Percentiles rank a stretch among this genome's conserved stretches.
These are phyloP conservation scores for Lingula anatina DNA, from an alignment of 2,888 invertebrate genomes.

Conservation along the genomic window DNA sequence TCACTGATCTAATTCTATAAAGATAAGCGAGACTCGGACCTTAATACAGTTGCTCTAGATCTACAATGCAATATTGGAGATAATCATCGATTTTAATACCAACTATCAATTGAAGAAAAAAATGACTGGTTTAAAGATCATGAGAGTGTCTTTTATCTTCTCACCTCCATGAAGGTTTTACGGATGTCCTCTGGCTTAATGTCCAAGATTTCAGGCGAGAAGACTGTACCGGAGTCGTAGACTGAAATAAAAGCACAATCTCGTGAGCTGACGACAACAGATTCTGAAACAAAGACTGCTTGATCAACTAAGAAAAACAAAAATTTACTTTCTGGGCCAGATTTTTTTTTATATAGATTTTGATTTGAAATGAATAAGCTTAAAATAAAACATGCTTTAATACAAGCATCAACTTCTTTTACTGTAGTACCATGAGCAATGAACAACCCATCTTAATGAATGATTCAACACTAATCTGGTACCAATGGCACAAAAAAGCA, in stretches of 20 bases:
- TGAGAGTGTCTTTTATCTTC: too few species aligned
- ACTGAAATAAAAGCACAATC: slow-evolving; percentile 56
- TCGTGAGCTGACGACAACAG: slow-evolving; percentile 4
- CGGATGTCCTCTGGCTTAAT: slow-evolving; percentile 95
- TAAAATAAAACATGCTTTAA: not conserved
- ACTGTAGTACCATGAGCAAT: slow-evolving; percentile 1
- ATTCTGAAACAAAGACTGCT: not conserved
- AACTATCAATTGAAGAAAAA: too few species aligned
- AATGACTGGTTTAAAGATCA: too few species aligned
- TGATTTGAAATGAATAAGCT: not conserved
- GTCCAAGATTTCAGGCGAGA: slow-evolving; percentile 93
- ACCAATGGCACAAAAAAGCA: not conserved
- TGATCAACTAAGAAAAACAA: not conserved
- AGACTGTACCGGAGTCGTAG: slow-evolving; percentile 97
- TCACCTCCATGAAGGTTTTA: slow-evolving; percentile 74
- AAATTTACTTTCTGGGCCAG: not conserved
- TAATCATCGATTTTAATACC: too few species aligned
- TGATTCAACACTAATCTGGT: not conserved
- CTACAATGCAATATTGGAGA: too few species aligned
- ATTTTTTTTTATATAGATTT: not conserved
- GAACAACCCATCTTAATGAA: not conserved
- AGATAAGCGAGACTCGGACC: too few species aligned
- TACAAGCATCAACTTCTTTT: not conserved
- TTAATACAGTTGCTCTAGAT: too few species aligned
- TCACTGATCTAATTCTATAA: slow-evolving; percentile 1